Conservation (phyloP, 2,113 vertebrate species). For the human region DNA sequence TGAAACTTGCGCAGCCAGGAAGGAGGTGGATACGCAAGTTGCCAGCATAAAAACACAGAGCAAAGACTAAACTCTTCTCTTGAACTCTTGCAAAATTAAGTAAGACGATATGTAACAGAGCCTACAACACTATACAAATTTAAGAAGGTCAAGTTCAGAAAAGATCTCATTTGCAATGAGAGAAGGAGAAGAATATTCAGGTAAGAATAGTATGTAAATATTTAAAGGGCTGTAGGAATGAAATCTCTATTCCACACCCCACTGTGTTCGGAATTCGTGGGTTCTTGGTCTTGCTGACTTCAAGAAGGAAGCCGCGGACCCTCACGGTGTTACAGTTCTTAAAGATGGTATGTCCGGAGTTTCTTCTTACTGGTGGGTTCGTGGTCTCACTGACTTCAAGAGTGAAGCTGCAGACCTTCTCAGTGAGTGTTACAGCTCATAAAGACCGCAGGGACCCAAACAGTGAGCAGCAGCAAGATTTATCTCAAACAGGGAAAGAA, state of each 20-base stretch:
- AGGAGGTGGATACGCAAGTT: neutral
- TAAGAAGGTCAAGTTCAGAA: neutral
- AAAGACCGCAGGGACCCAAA: too few relatives aligned
- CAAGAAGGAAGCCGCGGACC: too few relatives aligned
- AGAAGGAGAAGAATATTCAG: neutral
- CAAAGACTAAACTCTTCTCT: neutral
- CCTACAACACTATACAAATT: neutral
- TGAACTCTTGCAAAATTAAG: neutral
- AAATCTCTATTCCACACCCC: neutral
- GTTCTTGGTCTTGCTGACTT: too few relatives aligned
- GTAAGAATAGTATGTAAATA: neutral
- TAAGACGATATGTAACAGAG: neutral
- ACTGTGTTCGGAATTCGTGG: too few relatives aligned
- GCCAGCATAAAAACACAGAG: neutral
- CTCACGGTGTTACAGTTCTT: too few relatives aligned
- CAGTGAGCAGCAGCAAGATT: too few relatives aligned
- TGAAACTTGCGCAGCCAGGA: neutral
- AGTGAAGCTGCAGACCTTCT: too few relatives aligned
- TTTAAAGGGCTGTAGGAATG: neutral
- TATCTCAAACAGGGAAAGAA: too few relatives aligned
- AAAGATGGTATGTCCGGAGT: too few relatives aligned
- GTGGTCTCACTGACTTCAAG: too few relatives aligned
- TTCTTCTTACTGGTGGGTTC: too few relatives aligned
- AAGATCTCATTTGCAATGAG: neutral
- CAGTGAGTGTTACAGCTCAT: too few relatives aligned